Conservation (phyloP, 2,888 invertebrate species). For the Ctenicera cuprea region DNA sequence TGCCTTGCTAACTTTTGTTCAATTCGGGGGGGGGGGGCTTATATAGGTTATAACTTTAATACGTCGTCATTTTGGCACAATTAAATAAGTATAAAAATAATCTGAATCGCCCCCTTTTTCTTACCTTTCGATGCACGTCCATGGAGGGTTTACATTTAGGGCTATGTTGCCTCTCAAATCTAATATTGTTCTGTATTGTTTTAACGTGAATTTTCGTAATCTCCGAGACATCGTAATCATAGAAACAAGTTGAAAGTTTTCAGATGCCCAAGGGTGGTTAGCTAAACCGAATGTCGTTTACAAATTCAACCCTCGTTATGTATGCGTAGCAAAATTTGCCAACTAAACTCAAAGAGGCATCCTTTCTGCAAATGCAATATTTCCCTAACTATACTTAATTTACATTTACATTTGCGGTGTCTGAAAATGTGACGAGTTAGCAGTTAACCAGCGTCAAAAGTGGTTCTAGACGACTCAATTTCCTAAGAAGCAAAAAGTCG, state of each 20-base stretch:
- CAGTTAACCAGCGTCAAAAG: not conserved
- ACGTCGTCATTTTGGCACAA: no score
- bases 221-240: not conserved
- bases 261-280: not conserved
- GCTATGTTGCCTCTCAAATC: not conserved
- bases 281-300: constrained; percentile 2
- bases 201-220: not conserved
- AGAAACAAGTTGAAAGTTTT: not conserved
- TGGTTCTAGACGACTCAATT: not conserved
- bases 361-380: not conserved
- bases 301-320: constrained; percentile 15
- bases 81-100: no score
- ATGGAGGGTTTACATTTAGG: no score
- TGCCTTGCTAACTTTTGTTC: no score
- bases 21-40: no score
- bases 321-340: constrained; percentile 7
- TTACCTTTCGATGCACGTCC: no score
- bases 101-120: no score
- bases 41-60: no score
- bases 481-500: constrained; percentile 1
- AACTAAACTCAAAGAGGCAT: constrained; percentile 1
- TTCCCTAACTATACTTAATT: constrained; percentile 2
- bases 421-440: not conserved
- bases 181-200: not conserved
- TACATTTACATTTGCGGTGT: not conserved